Evolutionary conservation across 2,888 invertebrate species (phyloP), one percentile per base, ranked within the genome.

Genomic region (Eupithecia subfuscata): DNA sequence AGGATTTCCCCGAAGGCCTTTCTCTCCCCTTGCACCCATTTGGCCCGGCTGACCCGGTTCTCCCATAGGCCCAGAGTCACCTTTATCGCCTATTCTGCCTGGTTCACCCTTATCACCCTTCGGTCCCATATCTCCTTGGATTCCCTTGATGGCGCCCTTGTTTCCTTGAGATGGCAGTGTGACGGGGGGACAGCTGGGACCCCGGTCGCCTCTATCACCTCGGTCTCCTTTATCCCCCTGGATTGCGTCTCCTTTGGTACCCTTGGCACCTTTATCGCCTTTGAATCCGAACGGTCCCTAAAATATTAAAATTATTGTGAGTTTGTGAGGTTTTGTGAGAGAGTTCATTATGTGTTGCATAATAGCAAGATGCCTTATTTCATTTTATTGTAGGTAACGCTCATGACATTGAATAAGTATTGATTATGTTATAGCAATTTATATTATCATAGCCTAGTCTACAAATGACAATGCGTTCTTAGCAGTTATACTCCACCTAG

Each of bases 1-100:
- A 45, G 97, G 97, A 73, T 97, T 96, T 81, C 98, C 98, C 65
- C 96, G 96, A 80, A 98, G 92, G 81, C 99, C 99, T 86, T 98
- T 99, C 93, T 98, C 98, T 84, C 98, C 98, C 88, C 97, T 97
- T 81, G 95, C 91, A 71, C 97, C 97, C 71, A 91, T 81, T 75
- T 90, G 88, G 65, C 97, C 97, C 18, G 96, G 89, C 73, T 95
- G 87, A 65, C 98, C 98, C 82, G 96, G 95, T 82, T 96, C 96
- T 73, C 98, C 98, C 79, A 95, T 95, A 0, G 93, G 90, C 37
- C 98, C 98, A 6, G 95, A 93, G 77, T 97, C 96, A 75, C 98
- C 98, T 84, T 96, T 96, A 71, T 95, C 95, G 48, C 98, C 97
- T 79, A 95, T 93, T 78, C 87, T 88, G 16, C 97, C 97, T 9